phyloP scores from a whole-genome alignment of 1,140 invertebrate species.

The Forficula auricularia region DNA sequence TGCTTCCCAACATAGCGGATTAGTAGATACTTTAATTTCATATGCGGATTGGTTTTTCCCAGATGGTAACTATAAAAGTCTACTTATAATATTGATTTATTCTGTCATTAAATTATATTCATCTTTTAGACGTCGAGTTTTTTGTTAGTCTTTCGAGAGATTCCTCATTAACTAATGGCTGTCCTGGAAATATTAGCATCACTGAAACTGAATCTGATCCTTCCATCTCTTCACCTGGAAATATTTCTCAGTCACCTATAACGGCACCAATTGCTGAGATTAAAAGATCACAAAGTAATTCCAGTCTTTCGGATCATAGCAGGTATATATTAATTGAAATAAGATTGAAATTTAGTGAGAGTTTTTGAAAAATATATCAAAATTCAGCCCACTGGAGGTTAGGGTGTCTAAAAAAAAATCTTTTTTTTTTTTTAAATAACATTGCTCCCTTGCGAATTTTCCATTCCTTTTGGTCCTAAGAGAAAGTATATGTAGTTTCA shows the following conservation, averaged over 20 bases:
- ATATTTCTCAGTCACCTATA: too few species aligned
- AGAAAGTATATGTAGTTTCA: too few species aligned
- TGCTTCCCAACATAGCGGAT: constrained; percentile 55
- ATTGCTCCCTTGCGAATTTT: too few species aligned
- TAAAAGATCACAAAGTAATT: constrained; percentile 45
- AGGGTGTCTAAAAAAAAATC: too few species aligned
- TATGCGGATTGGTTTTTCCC: constrained; percentile 77
- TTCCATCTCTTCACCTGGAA: not conserved
- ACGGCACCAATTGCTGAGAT: constrained; percentile 20
- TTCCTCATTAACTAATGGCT: too few species aligned
- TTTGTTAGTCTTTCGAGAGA: constrained; percentile 5
- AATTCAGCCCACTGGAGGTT: too few species aligned
- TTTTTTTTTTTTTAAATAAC: too few species aligned
- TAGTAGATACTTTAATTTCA: constrained; percentile 71
- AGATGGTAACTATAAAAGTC: constrained; percentile 33
- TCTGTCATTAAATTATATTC: not conserved
- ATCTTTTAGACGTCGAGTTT: constrained; percentile 4
- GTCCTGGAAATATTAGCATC: too few species aligned
- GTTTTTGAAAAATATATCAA: too few species aligned
- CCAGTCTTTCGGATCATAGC: constrained; percentile 31
- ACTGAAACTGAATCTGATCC: too few species aligned
- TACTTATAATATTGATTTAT: not conserved
- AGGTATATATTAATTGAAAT: constrained; percentile 15
- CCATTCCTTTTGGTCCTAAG: too few species aligned
- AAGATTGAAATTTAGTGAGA: too few species aligned